phyloP scores from a whole-genome alignment of 2,888 invertebrate species.

The Gari tellinella region DNA sequence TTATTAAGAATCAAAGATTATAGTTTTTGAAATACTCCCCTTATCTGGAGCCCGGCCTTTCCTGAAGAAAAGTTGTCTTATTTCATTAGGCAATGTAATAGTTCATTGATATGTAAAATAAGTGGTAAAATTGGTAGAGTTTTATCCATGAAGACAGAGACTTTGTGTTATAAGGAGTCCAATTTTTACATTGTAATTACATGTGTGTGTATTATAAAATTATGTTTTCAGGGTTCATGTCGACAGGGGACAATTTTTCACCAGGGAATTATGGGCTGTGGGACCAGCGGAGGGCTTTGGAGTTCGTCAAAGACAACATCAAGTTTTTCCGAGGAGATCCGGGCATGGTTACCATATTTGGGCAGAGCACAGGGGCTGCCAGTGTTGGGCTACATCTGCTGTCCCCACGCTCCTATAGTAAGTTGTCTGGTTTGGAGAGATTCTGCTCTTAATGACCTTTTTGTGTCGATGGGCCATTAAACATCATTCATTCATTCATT shows the following conservation, averaged over 20 bases:
- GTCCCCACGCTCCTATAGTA: slow-evolving; percentile 81
- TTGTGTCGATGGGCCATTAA: no score
- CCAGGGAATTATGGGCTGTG: slow-evolving; percentile 86
- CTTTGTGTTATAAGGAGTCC: no score
- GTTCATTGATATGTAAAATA: no score
- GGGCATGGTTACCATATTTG: slow-evolving; percentile 91
- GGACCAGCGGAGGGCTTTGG: slow-evolving; percentile 85
- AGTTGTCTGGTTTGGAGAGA: slow-evolving; percentile 33
- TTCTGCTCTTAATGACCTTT: no score
- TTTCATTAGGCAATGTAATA: no score
- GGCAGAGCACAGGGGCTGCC: slow-evolving; percentile 89
- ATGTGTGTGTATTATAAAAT: background rate
- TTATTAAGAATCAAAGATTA: no score
- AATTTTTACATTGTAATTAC: no score
- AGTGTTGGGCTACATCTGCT: slow-evolving; percentile 85
- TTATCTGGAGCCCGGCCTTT: no score
- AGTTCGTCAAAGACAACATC: slow-evolving; percentile 89
- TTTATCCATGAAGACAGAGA: no score
- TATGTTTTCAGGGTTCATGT: slow-evolving; percentile 84
- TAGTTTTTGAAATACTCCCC: no score
- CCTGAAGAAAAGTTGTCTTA: no score
- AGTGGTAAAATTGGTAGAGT: no score
- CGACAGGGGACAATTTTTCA: slow-evolving; percentile 85
- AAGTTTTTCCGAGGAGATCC: slow-evolving; percentile 92
- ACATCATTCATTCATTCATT: background rate